These are phyloP conservation scores for Parotocinclus haroldoi DNA, from an alignment of 2,797 vertebrate genomes.

Conservation along the genomic window DNA sequence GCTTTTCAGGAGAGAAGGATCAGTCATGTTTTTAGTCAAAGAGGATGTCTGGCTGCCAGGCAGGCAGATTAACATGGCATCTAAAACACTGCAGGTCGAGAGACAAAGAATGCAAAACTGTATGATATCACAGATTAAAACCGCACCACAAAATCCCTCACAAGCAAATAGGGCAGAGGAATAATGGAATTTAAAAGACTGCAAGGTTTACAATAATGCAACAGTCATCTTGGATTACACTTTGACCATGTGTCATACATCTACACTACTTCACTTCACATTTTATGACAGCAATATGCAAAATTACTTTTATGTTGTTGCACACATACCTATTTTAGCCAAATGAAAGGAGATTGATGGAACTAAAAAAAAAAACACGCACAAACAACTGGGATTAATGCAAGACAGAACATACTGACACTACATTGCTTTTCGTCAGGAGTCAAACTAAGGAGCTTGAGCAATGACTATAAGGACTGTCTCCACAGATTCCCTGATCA, in stretches of 20 bases:
- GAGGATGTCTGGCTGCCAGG: conserved; percentile 50
- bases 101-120: conserved; percentile 5
- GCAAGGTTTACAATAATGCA: conserved; percentile 66
- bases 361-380: conserved; percentile 7
- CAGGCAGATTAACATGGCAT: conserved; percentile 46
- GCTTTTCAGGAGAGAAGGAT: conserved; percentile 69
- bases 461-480: conserved; percentile 4
- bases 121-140: conserved; percentile 7
- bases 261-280: conserved; percentile 62
- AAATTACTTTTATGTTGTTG: conserved; percentile 53
- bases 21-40: conserved; percentile 70
- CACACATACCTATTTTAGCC: conserved; percentile 5
- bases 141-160: conserved; percentile 26
- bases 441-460: not conserved
- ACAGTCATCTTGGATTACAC: conserved; percentile 67
- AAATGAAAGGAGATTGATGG: conserved; percentile 16
- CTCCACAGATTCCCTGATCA: not conserved
- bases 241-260: conserved; percentile 65
- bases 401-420: not conserved
- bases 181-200: conserved; percentile 74
- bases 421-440: not conserved
- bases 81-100: conserved; percentile 32
- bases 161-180: conserved; percentile 47
- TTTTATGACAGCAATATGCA: conserved; percentile 64
- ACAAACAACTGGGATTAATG: conserved; percentile 13